Evolutionary conservation across 2,113 vertebrate genomes (phyloP), one percentile per base, ranked within the genome.

Genomic region (Himantopus leucocephalus): DNA sequence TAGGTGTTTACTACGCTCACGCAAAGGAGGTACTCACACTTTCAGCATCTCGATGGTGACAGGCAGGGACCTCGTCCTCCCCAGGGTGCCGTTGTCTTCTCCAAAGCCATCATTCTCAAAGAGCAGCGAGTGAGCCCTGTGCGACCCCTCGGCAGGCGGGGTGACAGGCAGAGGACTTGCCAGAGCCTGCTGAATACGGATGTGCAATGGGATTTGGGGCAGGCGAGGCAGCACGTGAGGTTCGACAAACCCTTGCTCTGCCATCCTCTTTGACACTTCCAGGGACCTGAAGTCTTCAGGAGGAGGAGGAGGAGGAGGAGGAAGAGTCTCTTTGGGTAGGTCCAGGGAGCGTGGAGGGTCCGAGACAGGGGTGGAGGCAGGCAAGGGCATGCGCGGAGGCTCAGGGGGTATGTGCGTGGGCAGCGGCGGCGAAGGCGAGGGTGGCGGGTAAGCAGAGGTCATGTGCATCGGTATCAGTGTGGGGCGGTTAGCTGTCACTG

Each of bases 11-110:
- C 39, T 9, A 47, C 76, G n/a, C 14, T 34, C 75, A 50, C 5
- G 0, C 9, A 17, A n/a, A 16, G 30, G 30, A 53, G 43, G 26
- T 62, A 99, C 99, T 99, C 97, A 99, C 99, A 99, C 98, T 98
- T 99, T 99, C 26, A 99, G 98, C 93, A 99, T 99, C 95, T 99
- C 99, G 35, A 99, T 99, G 97, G 99, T 99, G 97, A 99, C 98
- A 14, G 99, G 99, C 92, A 99, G 98, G 21, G 99, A 99, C 32
- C 98, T 98, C 3, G 98, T 98, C 26, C 99, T 97, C 9, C 96
- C 98, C 78, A 98, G 85, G 29, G 90, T 97, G 47, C 97, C 94
- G 6, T 32, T 98, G 90, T 99, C 99, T 60, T 99, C 99, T 41
- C 98, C 98, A 1, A 97, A 98, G n/a, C 93, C 97, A 6, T 98